These are phyloP conservation scores for Malurus melanocephalus DNA, from an alignment of 2,113 vertebrate species.

Conservation along the genomic window DNA sequence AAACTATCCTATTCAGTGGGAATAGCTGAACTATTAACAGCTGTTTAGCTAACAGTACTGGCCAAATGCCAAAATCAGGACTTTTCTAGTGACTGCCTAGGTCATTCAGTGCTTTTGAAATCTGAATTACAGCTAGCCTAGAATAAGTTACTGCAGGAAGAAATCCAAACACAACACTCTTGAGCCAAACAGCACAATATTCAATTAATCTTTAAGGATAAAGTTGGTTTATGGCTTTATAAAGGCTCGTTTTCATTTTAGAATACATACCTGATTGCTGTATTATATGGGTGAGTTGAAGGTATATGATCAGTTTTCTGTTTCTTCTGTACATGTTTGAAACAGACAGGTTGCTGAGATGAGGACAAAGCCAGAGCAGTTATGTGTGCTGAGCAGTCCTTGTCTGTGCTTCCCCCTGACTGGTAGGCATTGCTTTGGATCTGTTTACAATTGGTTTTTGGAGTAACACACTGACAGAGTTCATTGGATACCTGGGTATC, in stretches of 20 bases:
- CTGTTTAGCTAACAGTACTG: neutral
- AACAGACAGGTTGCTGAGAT: conserved; percentile 59
- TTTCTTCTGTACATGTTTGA: conserved; percentile 83
- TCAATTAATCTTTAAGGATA: neutral
- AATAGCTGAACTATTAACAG: neutral
- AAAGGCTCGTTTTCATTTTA: neutral
- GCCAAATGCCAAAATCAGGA: neutral
- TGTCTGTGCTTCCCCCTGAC: neutral
- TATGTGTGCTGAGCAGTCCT: neutral
- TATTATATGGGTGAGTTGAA: conserved; percentile 48
- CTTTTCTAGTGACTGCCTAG: neutral
- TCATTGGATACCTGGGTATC: neutral
- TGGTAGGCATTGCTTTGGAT: neutral
- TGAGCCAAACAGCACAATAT: neutral
- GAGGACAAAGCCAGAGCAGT: neutral
- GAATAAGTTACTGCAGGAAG: neutral
- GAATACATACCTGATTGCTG: conserved; percentile 58
- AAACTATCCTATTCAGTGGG: neutral
- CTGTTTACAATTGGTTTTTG: conserved; percentile 34
- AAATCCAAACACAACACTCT: neutral
- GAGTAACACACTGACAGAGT: neutral
- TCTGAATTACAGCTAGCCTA: neutral
- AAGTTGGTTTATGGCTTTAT: neutral
- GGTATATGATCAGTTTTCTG: conserved; percentile 77
- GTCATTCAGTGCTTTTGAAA: neutral